A percentile compares a stretch with the other conserved stretches of the same genome.
Conservation (phyloP, 64 coral and sea anemone genomes). For the Stichodactyla mertensii region DNA sequence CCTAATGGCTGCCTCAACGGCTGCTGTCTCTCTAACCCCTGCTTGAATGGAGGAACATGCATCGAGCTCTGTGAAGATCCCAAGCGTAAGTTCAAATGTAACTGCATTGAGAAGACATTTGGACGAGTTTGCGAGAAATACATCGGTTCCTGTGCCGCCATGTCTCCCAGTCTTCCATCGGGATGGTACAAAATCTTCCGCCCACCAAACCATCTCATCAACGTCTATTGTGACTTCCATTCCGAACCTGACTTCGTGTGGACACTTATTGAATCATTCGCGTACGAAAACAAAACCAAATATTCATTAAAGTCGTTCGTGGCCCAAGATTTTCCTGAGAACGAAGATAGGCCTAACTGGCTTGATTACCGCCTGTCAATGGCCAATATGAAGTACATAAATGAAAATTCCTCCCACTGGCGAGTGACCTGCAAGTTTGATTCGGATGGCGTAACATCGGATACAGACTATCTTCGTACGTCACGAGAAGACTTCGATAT, state of each 20-base stretch:
- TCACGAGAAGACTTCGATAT: too few species aligned
- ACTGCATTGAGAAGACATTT: not conserved
- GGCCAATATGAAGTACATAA: not conserved
- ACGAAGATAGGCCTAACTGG: constrained; percentile 1
- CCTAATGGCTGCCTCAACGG: not conserved
- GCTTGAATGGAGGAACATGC: constrained; percentile 9
- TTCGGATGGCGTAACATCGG: too few species aligned
- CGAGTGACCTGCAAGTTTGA: constrained; percentile 12
- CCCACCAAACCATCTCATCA: not conserved
- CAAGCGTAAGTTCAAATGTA: not conserved
- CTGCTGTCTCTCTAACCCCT: constrained; percentile 13
- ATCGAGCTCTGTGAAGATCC: not conserved
- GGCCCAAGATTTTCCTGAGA: not conserved
- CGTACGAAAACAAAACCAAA: not conserved
- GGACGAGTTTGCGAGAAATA: constrained; percentile 13
- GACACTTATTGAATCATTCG: constrained; percentile 29
- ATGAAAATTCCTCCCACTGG: not conserved
- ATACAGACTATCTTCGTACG: too few species aligned
- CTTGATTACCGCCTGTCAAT: not conserved
- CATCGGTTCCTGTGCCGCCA: not conserved
- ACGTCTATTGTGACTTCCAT: constrained; percentile 12
- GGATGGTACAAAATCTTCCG: not conserved
- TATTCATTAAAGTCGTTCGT: not conserved
- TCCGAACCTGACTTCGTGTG: constrained; percentile 1
- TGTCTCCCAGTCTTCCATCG: too few species aligned